Percentiles rank a stretch among this genome's conserved stretches.
phyloP scores from a whole-genome alignment of 2,888 invertebrate species.

The Morpho deidamia region DNA sequence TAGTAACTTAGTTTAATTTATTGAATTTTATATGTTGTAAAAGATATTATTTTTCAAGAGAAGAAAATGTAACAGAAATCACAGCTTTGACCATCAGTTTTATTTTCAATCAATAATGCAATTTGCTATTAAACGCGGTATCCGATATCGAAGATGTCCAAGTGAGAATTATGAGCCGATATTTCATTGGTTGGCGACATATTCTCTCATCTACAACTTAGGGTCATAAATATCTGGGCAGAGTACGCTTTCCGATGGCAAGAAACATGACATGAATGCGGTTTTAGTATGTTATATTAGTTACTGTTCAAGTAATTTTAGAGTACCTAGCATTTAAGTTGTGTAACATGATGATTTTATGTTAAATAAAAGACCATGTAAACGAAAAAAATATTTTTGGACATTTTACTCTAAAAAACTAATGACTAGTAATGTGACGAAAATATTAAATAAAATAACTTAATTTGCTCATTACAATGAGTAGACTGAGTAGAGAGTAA shows the following conservation, averaged over 20 bases:
- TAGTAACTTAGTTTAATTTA: no score
- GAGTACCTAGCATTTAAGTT: not conserved
- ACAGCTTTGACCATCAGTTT: constrained; percentile 2
- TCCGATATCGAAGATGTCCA: constrained; percentile 22
- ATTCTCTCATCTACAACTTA: constrained; percentile 23
- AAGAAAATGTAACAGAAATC: not conserved
- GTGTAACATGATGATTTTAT: no score
- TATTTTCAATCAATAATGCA: constrained; percentile 11
- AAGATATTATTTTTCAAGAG: no score
- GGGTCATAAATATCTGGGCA: constrained; percentile 23
- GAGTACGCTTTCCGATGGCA: constrained; percentile 9
- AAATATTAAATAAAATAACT: no score
- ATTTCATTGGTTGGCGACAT: constrained; percentile 25
- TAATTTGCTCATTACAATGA: no score
- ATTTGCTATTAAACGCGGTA: constrained; percentile 20
- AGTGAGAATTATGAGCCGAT: constrained; percentile 29
- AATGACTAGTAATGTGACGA: no score
- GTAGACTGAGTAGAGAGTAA: no score
- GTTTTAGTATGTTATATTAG: constrained; percentile 4
- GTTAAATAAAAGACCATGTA: no score
- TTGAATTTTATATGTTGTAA: no score
- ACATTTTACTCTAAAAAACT: no score
- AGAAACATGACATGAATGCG: constrained; percentile 16
- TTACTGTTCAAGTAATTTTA: not conserved
- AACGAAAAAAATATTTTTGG: no score